Evolutionary conservation across 2,888 invertebrate species (phyloP).

Genomic region (Lagria hirta): DNA sequence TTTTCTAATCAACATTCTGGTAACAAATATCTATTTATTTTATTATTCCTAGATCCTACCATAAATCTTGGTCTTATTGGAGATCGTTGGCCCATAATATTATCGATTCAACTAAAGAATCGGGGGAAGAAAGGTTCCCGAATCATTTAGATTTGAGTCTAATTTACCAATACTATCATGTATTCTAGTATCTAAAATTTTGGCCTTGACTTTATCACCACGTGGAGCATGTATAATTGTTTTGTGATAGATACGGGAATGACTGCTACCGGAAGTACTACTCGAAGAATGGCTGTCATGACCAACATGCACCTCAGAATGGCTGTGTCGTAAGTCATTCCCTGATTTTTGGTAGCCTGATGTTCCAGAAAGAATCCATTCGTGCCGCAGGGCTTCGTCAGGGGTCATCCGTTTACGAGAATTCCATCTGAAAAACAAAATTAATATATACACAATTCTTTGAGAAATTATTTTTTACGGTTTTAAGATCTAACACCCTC

Average conservation of each 20-base stretch:
- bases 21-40: conserved; percentile 23
- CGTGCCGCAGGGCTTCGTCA: conserved; percentile 86
- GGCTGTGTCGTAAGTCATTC: conserved; percentile 56
- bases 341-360: conserved; percentile 42
- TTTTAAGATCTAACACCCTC: too few species aligned
- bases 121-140: conserved; percentile 65
- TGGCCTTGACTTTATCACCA: conserved; percentile 52
- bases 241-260: conserved; percentile 46
- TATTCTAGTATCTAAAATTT: conserved; percentile 48
- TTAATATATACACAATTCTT: too few species aligned
- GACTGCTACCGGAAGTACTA: conserved; percentile 48
- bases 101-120: conserved; percentile 54
- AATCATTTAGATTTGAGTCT: conserved; percentile 60
- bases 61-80: conserved; percentile 24
- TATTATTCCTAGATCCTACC: conserved; percentile 19
- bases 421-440: conserved; percentile 73
- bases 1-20: conserved; percentile 15
- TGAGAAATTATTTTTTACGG: too few species aligned
- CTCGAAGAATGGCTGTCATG: conserved; percentile 48
- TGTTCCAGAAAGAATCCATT: conserved; percentile 65
- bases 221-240: conserved; percentile 44
- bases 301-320: conserved; percentile 55
- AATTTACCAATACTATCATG: conserved; percentile 53
- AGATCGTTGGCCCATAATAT: conserved; percentile 30
- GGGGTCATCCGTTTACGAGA: conserved; percentile 88